Base-by-base conservation (phyloP, 1,140 invertebrate species). In the Sminthurides bifidus region DNA sequence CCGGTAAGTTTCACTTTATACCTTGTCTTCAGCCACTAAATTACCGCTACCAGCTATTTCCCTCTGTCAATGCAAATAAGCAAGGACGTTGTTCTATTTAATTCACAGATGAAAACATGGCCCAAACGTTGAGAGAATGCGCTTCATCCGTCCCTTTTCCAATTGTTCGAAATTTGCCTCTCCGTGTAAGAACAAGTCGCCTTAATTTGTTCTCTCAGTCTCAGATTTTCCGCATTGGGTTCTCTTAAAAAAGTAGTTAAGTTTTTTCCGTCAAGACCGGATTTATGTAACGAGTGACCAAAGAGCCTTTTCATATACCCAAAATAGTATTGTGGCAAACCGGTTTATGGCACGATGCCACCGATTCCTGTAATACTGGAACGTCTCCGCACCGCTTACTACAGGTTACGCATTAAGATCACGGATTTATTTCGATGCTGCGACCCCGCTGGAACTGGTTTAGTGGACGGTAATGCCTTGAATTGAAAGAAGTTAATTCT, bases 391-490 rank as follows among this genome's bases (percentile, higher is more conserved):
- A 60, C 62, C 15, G 62, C 62, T 2, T 61, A 64, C 44, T 59
- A 43, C 29, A 40, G 62, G 29, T 40, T 64, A 6, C 46, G 59
- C 19, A 35, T 60, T 10, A 64, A 61, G 54, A 30, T 64, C 2
- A 64, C 58, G 0, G 62, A 64, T 33, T 33, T 54, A 5, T 64
- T 64, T 21, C 56, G 59, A 1, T 64, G 62, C 35, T 64, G 59
- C 49, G 62, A 64, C 53, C 52, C 50, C 15, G 23, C 33, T 10
- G 58, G 62, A 43, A 56, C 46, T 21, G 62, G 62, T 2, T 49
- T 64, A n/a, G 56, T 64, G 0, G 24, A 52, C 24, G 59, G 59
- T 61, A 56, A 31, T 12, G 41, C n/a, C n/a, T 10, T 35, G n/a
- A 35, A 35, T 35, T 10, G n/a, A 35, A n/a, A 35, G n/a, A 35